Evolutionary conservation across 2,797 vertebrate species (phyloP).

Genomic region (Anguilla marmorata): DNA sequence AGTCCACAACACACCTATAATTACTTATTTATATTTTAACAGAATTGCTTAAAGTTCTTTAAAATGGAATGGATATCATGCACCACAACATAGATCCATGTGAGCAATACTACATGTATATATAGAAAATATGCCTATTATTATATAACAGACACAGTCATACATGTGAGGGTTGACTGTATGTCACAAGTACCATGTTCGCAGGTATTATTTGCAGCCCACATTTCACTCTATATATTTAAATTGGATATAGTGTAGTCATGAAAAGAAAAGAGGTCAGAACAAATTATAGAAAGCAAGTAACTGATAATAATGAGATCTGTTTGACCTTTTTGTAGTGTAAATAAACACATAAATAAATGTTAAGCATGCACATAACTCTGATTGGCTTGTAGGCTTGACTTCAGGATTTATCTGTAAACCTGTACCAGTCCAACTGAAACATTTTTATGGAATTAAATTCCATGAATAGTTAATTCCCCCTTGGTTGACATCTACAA

Average conservation of each 20-base stretch:
- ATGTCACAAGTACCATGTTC: neutral
- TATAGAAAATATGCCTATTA: neutral
- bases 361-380: neutral
- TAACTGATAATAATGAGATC: neutral
- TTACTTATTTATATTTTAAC: neutral
- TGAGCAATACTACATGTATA: neutral
- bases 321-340: neutral
- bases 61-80: neutral
- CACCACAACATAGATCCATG: neutral
- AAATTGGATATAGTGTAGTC: neutral
- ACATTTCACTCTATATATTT: neutral
- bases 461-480: slow-evolving; percentile 49
- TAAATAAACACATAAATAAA: neutral
- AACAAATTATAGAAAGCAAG: neutral
- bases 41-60: neutral
- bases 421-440: slow-evolving; percentile 25
- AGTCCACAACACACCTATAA: neutral
- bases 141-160: neutral
- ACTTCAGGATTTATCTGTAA: slow-evolving; percentile 20
- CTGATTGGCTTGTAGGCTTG: neutral
- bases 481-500: slow-evolving; percentile 40
- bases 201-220: neutral
- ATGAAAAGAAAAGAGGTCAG: neutral
- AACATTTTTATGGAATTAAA: slow-evolving; percentile 33
- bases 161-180: neutral